Base-by-base conservation (phyloP, 1,140 invertebrate genomes). In the Elymnias hypermnestra region DNA sequence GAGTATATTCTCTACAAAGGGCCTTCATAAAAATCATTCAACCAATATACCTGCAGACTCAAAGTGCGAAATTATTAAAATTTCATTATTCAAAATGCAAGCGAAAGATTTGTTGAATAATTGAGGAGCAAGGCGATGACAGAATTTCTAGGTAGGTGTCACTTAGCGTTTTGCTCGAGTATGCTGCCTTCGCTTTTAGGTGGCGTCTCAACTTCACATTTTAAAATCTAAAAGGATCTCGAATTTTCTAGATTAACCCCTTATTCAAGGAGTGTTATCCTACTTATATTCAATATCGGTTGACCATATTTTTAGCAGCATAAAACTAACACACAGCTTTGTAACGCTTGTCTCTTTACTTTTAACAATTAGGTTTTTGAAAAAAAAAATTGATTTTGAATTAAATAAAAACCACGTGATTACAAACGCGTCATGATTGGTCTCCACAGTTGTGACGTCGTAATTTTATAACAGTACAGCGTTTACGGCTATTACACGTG, bases 71-170 rank as follows among this genome's bases (percentile, higher is more conserved):
- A 57, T 72, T 63, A 72, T 74, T 72, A 77, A 77, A 74, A 63
- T 74, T 77, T 72, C 66, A 77, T 70, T 67, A 67, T 56, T 50
- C 56, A 68, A 77, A 77, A 77, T 77, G 71, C 65, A 74, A 54
- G 62, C 59, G 63, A 64, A 67, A 74, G 68, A 74, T 72, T 74
- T 55, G 33, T 45, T 77, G 64, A 77, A 74, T 77, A 70, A 65
- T 77, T 72, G 42, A 76, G 43, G 46, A 31, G 46, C 10, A 62
- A n/a, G 51, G 58, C 65, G 62, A 55, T 63, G 58, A 47, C 48
- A 29, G 42, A 39, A 42, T 36, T 44, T 50, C 31, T 49, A 31
- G 42, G 38, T 42, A 28, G 47, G 44, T 61, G 58, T 61, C 63
- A 62, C 59, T 67, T 71, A 55, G 52, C 53, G 33, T 67, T 43